Evolutionary conservation across 1,140 invertebrate genomes (phyloP), one percentile per base, ranked within the genome.

Genomic region (Bombus breviceps): DNA sequence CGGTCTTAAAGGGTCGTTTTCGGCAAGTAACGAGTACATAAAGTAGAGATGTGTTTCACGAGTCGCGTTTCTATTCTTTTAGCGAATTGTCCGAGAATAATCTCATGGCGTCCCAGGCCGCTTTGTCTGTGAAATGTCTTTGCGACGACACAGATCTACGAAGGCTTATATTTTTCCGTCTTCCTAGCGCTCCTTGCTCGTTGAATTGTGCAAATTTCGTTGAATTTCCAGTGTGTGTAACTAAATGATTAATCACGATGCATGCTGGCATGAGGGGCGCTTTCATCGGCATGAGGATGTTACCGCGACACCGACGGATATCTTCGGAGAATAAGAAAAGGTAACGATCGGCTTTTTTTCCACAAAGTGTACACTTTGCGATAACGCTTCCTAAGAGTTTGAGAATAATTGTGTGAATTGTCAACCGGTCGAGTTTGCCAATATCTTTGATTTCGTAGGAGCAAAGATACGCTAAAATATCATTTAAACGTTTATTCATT

Each of bases 241-340:
- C n/a, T 80, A 47, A 85, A 85, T 85, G 77, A 85, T 66, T 85
- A 80, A 79, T 53, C 71, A 81, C 68, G 39, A 94, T 94, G 94
- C 93, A 94, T 74, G 92, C 92, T 87, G 93, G 93, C 89, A 92
- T 94, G 83, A 94, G 94, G 84, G 93, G 93, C 81, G 90, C 94
- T 68, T 92, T 94, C 88, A 87, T 93, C 76, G 91, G 89, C 71
- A 89, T 88, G 62, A 81, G 75, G 57, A 82, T 83, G 69, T 88
- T 84, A 15, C 83, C 80, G 72, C 89, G 71, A 12, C 79, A 59
- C n/a, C 86, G 32, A 89, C 79, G 79, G 34, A 83, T n/a, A 43
- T 88, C 79, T 10, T 41, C 89, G 90, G 92, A 93, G 89, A 89
- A 92, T 93, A 93, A 89, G 91, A 93, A 82, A 92, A 94, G 94